Evolutionary conservation across 2,888 invertebrate genomes (phyloP), one percentile per base, ranked within the genome.

Genomic region (Drosophila birchii): DNA sequence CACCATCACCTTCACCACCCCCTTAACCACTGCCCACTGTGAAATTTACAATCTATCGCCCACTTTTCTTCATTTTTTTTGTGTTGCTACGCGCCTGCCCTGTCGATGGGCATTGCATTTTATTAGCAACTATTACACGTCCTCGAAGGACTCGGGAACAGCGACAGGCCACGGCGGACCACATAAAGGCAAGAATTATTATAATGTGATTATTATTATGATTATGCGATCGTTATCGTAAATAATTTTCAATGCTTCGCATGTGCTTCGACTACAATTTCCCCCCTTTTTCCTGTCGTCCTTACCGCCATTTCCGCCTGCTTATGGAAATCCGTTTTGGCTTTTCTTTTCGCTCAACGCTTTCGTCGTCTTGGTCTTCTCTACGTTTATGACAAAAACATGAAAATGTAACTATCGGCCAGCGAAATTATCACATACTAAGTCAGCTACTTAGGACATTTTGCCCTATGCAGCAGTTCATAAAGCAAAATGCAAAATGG

Each of bases 141-240:
- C 76, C 83, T 69, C 39, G 44, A 49, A 69, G 64, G 71, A 74
- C 43, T 43, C 18, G 3, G 34, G 62, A 54, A 64, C 57, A 54
- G 39, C 36, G 45, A 51, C 61, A 61, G 77, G 69, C 76, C 78
- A 57, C 64, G 61, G 47, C 75, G 67, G 54, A 63, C 80, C 64
- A 67, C 89, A 88, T 81, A 89, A 88, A 86, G 85, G 78, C 76
- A 84, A 81, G 89, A 87, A 88, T 87, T 87, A 87, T 87, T 87
- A 89, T 87, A 90, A 87, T 87, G 86, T 89, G 86, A 89, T 88
- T 87, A 87, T 86, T 86, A 86, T 87, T 88, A 87, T 89, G 90
- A 87, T 87, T 89, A 89, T 87, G 90, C 81, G 80, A 89, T 84
- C 90, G 76, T 89, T 86, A 90, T 89, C 86, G 89, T 86, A 89